phyloP scores from a whole-genome alignment of 2,888 invertebrate species.

The Coelogynopora nodosa region DNA sequence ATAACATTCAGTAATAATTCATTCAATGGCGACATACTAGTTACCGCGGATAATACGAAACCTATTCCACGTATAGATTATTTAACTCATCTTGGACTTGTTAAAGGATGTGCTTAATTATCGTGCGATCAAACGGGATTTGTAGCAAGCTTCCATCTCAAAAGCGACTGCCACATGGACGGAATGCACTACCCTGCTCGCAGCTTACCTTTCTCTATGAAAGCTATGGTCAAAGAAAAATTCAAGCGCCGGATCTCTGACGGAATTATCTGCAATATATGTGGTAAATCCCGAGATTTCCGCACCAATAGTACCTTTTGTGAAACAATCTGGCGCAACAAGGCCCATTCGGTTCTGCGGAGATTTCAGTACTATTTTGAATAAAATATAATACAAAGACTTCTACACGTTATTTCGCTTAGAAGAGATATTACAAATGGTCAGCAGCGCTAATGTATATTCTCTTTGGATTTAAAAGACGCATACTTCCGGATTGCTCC shows the following conservation, averaged over 20 bases:
- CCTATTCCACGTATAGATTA: background rate
- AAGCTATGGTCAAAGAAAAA: constrained; percentile 34
- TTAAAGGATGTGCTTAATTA: background rate
- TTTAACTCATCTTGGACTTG: background rate
- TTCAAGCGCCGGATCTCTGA: background rate
- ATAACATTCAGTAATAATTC: background rate
- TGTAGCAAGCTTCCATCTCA: background rate
- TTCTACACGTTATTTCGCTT: constrained; percentile 20
- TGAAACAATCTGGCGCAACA: constrained; percentile 30
- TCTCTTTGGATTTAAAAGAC: constrained; percentile 33
- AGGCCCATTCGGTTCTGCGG: constrained; percentile 34
- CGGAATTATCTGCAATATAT: constrained; percentile 27
- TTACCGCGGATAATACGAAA: background rate
- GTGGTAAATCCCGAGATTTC: constrained; percentile 35
- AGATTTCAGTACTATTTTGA: constrained; percentile 33
- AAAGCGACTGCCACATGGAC: background rate
- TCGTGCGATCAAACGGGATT: background rate
- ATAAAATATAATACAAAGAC: constrained; percentile 17
- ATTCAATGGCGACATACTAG: background rate
- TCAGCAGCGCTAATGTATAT: constrained; percentile 22
- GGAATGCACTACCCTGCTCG: background rate
- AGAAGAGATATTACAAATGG: constrained; percentile 34
- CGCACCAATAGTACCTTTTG: constrained; percentile 36
- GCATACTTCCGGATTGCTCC: constrained; percentile 40
- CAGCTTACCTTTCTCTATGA: constrained; percentile 26